Conservation (phyloP, 1,140 invertebrate genomes). For the Musca domestica region DNA sequence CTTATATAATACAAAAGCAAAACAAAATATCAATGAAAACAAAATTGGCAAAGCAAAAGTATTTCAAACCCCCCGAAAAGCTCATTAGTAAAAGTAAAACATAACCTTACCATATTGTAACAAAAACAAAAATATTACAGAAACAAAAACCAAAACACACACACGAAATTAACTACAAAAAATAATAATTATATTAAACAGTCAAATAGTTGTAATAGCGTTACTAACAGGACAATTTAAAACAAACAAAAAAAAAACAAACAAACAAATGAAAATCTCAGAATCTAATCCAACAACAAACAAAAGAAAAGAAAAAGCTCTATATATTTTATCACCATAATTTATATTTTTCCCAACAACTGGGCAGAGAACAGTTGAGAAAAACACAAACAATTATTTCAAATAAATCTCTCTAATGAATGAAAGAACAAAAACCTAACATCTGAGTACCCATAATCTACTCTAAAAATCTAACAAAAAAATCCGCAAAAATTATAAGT, state of each 20-base stretch:
- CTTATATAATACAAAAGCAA: slow-evolving; percentile 12
- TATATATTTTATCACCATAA: slow-evolving; percentile 19
- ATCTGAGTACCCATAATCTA: too few relatives aligned
- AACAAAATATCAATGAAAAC: neutral
- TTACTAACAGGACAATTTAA: slow-evolving; percentile 6
- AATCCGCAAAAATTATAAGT: slow-evolving; percentile 5
- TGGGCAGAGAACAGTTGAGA: neutral
- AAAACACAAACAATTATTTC: neutral
- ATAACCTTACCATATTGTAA: slow-evolving; percentile 2
- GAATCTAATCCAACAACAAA: slow-evolving; percentile 13
- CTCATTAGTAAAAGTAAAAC: slow-evolving; percentile 22
- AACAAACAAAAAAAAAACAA: neutral
- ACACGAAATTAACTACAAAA: neutral
- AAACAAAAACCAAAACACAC: neutral
- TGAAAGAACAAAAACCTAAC: too few relatives aligned
- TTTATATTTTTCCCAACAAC: slow-evolving; percentile 1
- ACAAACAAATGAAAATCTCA: slow-evolving; percentile 15
- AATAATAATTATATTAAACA: slow-evolving; percentile 1
- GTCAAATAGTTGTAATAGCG: slow-evolving; percentile 9
- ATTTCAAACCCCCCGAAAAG: slow-evolving; percentile 12
- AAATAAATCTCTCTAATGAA: too few relatives aligned
- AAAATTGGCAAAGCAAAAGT: slow-evolving; percentile 23
- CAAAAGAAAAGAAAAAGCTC: neutral
- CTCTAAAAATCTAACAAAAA: neutral
- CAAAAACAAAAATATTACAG: neutral